Base-by-base conservation (phyloP, 2,113 vertebrate species). In the Pleuronectes platessa region DNA sequence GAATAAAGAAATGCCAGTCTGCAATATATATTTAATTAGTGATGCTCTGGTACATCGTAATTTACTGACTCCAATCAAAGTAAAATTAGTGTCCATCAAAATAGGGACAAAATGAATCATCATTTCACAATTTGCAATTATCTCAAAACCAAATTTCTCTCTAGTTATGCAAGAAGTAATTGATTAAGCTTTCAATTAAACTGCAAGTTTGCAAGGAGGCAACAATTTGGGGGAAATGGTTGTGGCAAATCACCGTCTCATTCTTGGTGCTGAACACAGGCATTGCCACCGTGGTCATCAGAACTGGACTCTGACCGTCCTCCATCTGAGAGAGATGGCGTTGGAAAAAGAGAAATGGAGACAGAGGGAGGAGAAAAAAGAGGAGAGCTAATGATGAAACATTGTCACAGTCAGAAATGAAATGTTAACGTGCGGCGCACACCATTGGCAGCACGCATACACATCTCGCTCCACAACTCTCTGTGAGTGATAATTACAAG, bases 251-350 rank as follows among this genome's bases (percentile, higher is more conserved):
- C 91, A 99, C 98, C 20, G 98, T 99, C 90, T 99, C 97, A 3
- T 99, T 99, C 92, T 99, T 96, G 84, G 96, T 99, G 91, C 98
- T 99, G 91, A 99, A 99, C 69, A 99, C 98, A 1, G 98, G 98
- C 98, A 99, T 99, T 62, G 98, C 98, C 58, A 99, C 97, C 0
- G 98, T 99, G 65, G 98, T 99, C 98, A 99, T 99, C 92, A 99
- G 88, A 85, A 99, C 95, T 23, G 96, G 92, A 80, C 96, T 94
- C 89, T 96, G 95, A 86, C 95, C 96, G 26, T 97, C 95, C 2
- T 96, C 95, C 90, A 98, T 83, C 98, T 99, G 86, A 79, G 86
- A 53, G 51, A 53, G 51, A n/a, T 8, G 8, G 49, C 5, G 49
- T 20, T 51, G 59, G 71, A 49, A 64, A 58, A 55, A 47, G 10